Percentiles rank a stretch among this genome's conserved stretches.
phyloP scores from a whole-genome alignment of 2,888 invertebrate species.

The Axea sp. region DNA sequence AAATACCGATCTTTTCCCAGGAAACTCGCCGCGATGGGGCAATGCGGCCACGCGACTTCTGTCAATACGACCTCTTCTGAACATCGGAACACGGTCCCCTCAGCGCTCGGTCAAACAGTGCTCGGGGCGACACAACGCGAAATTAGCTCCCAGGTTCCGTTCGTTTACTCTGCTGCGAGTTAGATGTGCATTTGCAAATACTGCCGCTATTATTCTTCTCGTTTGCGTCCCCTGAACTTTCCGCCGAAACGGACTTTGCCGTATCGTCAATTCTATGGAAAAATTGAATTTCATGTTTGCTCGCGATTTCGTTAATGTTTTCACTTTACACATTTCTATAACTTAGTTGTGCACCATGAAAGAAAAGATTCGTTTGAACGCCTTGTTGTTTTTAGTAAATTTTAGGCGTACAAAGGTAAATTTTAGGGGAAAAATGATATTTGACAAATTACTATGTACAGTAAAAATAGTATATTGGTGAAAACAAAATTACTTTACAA shows the following conservation, averaged over 20 bases:
- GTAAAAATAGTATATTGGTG: too few species aligned
- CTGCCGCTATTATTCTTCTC: slow-evolving; percentile 25
- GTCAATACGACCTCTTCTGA: slow-evolving; percentile 71
- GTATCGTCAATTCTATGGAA: too few species aligned
- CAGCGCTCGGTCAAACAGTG: slow-evolving; percentile 32
- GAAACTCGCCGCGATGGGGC: slow-evolving; percentile 29
- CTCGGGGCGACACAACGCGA: slow-evolving; percentile 40
- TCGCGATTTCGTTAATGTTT: too few species aligned
- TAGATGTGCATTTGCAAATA: slow-evolving; percentile 48
- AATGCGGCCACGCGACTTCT: slow-evolving; percentile 71
- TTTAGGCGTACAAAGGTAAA: too few species aligned
- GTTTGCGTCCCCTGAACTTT: not conserved
- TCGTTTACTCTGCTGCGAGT: slow-evolving; percentile 28
- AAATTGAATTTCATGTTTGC: too few species aligned
- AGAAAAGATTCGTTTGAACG: too few species aligned
- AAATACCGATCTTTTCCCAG: slow-evolving; percentile 44
- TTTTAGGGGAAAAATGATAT: too few species aligned
- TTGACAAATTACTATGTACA: too few species aligned
- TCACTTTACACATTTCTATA: too few species aligned
- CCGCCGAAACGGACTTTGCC: slow-evolving; percentile 2
- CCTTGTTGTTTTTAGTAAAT: too few species aligned
- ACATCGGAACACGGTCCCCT: slow-evolving; percentile 32
- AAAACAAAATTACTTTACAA: too few species aligned
- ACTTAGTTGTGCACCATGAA: too few species aligned
- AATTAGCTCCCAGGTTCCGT: slow-evolving; percentile 49